Percentiles rank a stretch among this genome's conserved stretches.
These are phyloP conservation scores for Oegoconia quadripuncta DNA, from an alignment of 2,888 invertebrate genomes.

Conservation along the genomic window DNA sequence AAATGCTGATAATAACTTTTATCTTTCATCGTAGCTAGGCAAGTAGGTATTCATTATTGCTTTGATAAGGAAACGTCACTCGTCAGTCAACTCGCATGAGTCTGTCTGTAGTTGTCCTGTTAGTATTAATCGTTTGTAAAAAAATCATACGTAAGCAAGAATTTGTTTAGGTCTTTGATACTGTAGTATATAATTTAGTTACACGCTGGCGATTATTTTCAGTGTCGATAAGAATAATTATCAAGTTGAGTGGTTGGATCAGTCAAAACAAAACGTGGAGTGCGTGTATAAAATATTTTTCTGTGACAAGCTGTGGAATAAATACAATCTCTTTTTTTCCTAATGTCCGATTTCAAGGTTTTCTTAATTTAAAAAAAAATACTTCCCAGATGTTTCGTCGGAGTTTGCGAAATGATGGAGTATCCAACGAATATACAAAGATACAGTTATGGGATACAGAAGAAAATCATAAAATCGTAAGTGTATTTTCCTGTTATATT, in stretches of 20 bases:
- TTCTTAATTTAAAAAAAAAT: not conserved
- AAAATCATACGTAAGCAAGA: not conserved
- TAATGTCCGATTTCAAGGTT: too few species aligned
- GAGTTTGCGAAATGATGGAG: conserved; percentile 42
- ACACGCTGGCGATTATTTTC: conserved; percentile 12
- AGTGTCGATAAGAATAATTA: not conserved
- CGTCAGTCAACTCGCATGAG: not conserved
- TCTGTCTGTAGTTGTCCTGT: not conserved
- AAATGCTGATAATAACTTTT: conserved; percentile 6
- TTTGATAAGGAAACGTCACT: conserved; percentile 6
- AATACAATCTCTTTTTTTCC: too few species aligned
- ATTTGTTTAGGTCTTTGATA: not conserved
- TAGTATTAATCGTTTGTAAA: not conserved
- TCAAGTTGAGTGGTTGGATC: not conserved
- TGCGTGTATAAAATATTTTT: not conserved
- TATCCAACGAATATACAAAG: conserved; percentile 40
- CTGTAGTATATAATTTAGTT: not conserved
- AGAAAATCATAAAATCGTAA: conserved; percentile 28
- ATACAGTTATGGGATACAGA: conserved; percentile 47
- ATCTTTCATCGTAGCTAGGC: conserved; percentile 1
- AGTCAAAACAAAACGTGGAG: not conserved
- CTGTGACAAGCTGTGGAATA: not conserved
- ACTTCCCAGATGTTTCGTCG: conserved; percentile 56
- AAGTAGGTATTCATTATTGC: conserved; percentile 15
- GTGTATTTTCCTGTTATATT: conserved; percentile 16